These are phyloP conservation scores for Drosophila jambulina DNA, from an alignment of 1,140 invertebrate species.

Conservation along the genomic window DNA sequence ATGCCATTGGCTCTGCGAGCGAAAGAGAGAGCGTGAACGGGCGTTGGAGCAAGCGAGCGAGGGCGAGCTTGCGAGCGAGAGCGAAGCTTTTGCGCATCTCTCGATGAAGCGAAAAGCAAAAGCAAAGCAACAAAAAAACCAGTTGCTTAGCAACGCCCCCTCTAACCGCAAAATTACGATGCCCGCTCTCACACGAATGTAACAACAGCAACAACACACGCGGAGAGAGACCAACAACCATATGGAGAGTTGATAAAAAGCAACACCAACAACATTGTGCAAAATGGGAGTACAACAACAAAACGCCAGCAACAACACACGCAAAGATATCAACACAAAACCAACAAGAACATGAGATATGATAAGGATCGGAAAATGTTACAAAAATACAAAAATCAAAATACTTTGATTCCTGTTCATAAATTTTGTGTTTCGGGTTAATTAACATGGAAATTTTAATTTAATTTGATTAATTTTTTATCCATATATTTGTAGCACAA, in stretches of 20 bases:
- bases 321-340: slow-evolving; percentile 7
- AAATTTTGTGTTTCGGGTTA: not conserved
- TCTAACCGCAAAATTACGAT: slow-evolving; percentile 68
- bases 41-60: slow-evolving; percentile 18
- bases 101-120: slow-evolving; percentile 53
- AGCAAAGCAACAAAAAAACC: slow-evolving; percentile 57
- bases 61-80: slow-evolving; percentile 26
- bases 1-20: slow-evolving; percentile 80
- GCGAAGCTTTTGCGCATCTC: slow-evolving; percentile 68
- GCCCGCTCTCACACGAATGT: slow-evolving; percentile 13
- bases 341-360: slow-evolving; percentile 12
- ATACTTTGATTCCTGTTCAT: not conserved
- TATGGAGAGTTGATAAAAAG: slow-evolving; percentile 12
- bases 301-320: slow-evolving; percentile 8
- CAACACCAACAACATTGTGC: slow-evolving; percentile 19
- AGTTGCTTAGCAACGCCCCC: slow-evolving; percentile 85
- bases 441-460: too few species aligned
- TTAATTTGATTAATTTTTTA: too few species aligned
- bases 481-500: too few species aligned
- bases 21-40: slow-evolving; percentile 38
- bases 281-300: slow-evolving; percentile 15
- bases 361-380: slow-evolving; percentile 4
- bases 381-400: not conserved
- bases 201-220: slow-evolving; percentile 10
- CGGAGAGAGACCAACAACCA: slow-evolving; percentile 9